Percentiles rank a stretch among this genome's conserved stretches.
These are phyloP conservation scores for Idaea dimidiata DNA, from an alignment of 2,888 invertebrate species.

Conservation along the genomic window DNA sequence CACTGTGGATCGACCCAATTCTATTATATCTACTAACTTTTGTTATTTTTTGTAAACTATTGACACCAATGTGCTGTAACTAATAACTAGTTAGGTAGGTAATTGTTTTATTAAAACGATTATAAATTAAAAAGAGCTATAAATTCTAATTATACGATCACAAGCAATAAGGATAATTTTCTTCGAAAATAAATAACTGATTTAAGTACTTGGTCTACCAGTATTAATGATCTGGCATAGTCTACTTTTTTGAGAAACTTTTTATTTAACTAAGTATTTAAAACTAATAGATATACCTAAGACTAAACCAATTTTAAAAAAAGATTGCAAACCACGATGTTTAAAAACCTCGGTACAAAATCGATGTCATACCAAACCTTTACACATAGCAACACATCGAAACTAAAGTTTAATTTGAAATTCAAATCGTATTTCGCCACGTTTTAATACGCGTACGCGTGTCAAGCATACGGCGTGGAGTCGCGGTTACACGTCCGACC, in stretches of 20 bases:
- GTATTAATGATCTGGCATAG: background rate
- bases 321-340: background rate
- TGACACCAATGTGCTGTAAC: too few relatives aligned
- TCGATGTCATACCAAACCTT: background rate
- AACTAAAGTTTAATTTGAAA: background rate
- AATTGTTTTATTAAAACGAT: background rate
- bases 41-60: background rate
- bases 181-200: background rate
- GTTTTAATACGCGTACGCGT: background rate
- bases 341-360: background rate
- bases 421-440: background rate
- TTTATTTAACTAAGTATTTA: background rate
- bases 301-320: background rate
- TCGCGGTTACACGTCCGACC: background rate
- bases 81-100: background rate
- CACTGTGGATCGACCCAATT: slow-evolving; percentile 2
- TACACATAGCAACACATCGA: slow-evolving; percentile 5
- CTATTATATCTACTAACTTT: background rate
- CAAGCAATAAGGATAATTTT: background rate
- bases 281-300: too few relatives aligned
- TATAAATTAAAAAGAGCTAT: background rate
- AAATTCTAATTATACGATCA: background rate
- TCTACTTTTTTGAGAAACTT: background rate
- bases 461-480: background rate
- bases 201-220: background rate